phyloP scores from a whole-genome alignment of 2,113 vertebrate genomes.

The Hippocampus mohnikei region DNA sequence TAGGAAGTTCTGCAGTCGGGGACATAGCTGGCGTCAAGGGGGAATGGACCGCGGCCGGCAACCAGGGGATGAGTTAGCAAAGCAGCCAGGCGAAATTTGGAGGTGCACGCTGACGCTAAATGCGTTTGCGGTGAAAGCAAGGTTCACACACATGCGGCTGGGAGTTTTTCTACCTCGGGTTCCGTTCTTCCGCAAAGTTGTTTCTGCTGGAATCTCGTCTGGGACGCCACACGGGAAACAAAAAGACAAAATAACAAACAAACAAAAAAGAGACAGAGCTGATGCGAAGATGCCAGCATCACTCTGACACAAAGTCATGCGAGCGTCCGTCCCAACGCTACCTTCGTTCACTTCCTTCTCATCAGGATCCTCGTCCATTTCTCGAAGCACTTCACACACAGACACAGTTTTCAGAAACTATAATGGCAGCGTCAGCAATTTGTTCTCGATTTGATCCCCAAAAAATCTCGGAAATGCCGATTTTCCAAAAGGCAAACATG shows the following conservation, averaged over 20 bases:
- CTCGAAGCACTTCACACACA: neutral
- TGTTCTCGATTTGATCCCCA: too few species aligned
- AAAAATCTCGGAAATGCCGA: too few species aligned
- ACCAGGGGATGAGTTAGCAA: neutral
- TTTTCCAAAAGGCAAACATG: neutral
- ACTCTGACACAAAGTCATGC: too few species aligned
- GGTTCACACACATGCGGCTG: constrained; percentile 7
- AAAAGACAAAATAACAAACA: constrained; percentile 1
- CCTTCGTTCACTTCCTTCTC: constrained; percentile 15
- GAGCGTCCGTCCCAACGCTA: constrained; percentile 4
- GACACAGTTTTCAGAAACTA: neutral
- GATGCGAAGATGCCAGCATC: neutral
- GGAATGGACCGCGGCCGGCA: neutral
- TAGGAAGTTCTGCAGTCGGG: constrained; percentile 41
- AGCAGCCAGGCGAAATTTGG: neutral
- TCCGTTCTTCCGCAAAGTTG: constrained; percentile 8
- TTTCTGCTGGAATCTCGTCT: constrained; percentile 31
- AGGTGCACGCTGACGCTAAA: neutral
- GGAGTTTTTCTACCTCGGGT: constrained; percentile 46
- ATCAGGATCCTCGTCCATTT: neutral
- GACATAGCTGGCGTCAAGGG: neutral
- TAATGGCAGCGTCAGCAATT: neutral
- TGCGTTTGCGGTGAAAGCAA: neutral
- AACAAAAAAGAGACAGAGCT: neutral
- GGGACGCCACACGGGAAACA: constrained; percentile 1